Percentiles rank a stretch among this genome's conserved stretches.
Conservation (phyloP, 2,888 invertebrate genomes). For the Petrophora chlorosata region DNA sequence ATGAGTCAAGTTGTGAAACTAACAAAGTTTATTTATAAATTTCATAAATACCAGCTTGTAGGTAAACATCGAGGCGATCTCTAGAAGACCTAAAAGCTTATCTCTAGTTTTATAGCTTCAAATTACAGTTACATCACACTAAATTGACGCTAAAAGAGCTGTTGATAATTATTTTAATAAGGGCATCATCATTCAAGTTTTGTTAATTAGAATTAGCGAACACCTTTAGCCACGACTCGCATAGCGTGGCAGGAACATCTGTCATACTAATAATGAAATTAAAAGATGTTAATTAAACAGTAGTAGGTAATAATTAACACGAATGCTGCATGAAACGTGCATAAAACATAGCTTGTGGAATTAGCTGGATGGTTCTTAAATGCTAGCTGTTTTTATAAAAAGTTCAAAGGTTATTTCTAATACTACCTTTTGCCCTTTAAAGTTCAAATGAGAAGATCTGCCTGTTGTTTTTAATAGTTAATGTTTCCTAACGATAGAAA, state of each 20-base stretch:
- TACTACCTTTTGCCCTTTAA: too few species aligned
- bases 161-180: constrained; percentile 16
- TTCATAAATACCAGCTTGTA: too few species aligned
- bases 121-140: constrained; percentile 1
- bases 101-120: neutral
- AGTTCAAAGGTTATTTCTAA: too few species aligned
- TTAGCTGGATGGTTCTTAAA: too few species aligned
- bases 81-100: neutral
- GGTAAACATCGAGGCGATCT: too few species aligned
- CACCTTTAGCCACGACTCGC: constrained; percentile 31
- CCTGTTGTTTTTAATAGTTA: too few species aligned
- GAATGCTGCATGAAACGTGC: constrained; percentile 9
- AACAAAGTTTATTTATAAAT: too few species aligned
- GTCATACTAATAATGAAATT: constrained; percentile 29
- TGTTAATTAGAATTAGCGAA: constrained; percentile 35
- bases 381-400: too few species aligned
- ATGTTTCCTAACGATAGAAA: too few species aligned
- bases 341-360: neutral
- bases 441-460: too few species aligned
- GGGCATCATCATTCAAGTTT: constrained; percentile 15
- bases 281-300: constrained; percentile 13
- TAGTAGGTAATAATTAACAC: constrained; percentile 4
- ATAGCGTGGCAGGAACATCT: constrained; percentile 27
- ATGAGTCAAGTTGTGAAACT: too few species aligned
- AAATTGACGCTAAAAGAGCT: constrained; percentile 1